Evolutionary conservation across 2,888 invertebrate species (phyloP).

Genomic region (Ashinkailepas kermadecensis): DNA sequence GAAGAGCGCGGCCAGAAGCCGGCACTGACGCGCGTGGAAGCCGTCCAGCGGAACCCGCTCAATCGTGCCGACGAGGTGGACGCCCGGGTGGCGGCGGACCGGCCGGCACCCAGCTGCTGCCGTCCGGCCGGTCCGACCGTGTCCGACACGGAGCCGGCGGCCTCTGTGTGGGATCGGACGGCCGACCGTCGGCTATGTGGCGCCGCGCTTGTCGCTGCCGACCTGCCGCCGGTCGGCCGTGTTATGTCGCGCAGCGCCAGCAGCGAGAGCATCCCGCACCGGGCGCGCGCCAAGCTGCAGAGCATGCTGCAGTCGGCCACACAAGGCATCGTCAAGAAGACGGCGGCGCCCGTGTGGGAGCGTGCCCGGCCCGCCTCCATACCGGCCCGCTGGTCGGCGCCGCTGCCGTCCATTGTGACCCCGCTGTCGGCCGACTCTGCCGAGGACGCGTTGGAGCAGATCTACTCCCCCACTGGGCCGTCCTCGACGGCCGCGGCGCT

Average conservation of each 20-base stretch:
- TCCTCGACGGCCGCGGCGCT: no score
- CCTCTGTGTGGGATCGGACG: neutral
- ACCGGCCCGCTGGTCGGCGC: neutral
- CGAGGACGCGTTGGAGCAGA: neutral
- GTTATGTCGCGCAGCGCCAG: neutral
- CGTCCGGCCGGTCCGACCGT: conserved; percentile 53
- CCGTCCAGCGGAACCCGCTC: conserved; percentile 4
- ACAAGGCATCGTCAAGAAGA: conserved; percentile 28
- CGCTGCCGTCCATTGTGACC: neutral
- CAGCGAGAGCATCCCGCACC: neutral
- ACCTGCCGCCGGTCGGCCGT: neutral
- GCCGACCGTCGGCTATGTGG: no score
- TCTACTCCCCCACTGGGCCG: neutral
- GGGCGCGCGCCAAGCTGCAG: conserved; percentile 14
- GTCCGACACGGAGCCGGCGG: neutral
- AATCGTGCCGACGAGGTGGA: neutral
- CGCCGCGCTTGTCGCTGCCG: neutral
- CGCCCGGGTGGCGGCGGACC: no score
- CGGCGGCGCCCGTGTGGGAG: conserved; percentile 25
- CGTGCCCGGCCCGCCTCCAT: conserved; percentile 15
- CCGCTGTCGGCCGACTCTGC: neutral
- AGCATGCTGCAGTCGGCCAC: conserved; percentile 12
- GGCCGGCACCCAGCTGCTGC: conserved; percentile 58
- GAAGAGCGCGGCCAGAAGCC: neutral
- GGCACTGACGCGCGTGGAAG: neutral